phyloP scores from a whole-genome alignment of 2,888 invertebrate species.

The Ypsolopha sequella region DNA sequence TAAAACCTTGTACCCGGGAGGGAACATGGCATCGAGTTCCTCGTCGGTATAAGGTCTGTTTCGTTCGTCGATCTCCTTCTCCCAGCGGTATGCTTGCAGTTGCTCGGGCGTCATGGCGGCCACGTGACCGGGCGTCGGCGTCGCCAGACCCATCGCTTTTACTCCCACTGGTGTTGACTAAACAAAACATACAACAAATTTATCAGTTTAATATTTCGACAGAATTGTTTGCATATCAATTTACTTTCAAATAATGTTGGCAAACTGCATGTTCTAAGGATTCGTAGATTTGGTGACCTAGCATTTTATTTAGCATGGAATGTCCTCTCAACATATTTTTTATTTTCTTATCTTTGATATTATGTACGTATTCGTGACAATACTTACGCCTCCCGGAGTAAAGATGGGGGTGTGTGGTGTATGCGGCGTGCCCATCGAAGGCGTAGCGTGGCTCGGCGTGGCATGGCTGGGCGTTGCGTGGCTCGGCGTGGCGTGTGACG shows the following conservation, averaged over 20 bases:
- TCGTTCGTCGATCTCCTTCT: constrained; percentile 98
- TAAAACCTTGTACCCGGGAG: constrained; percentile 96
- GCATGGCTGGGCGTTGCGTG: constrained; percentile 81
- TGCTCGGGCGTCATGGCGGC: constrained; percentile 99
- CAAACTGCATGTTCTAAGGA: too few species aligned
- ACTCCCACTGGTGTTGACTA: constrained; percentile 87
- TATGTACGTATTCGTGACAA: background rate
- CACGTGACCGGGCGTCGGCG: constrained; percentile 96
- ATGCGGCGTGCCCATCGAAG: constrained; percentile 73
- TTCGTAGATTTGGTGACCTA: too few species aligned
- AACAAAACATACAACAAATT: constrained; percentile 2
- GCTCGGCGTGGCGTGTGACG: constrained; percentile 78
- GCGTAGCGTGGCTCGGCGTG: constrained; percentile 78
- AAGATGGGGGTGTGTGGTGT: constrained; percentile 73
- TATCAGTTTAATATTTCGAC: too few species aligned
- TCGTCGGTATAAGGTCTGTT: constrained; percentile 97
- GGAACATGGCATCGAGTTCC: constrained; percentile 97
- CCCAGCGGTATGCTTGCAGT: constrained; percentile 97
- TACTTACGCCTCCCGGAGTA: constrained; percentile 82
- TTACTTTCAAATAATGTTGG: too few species aligned
- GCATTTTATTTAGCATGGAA: too few species aligned
- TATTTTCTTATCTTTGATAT: background rate
- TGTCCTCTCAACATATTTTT: too few species aligned
- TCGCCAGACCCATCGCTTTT: constrained; percentile 99
- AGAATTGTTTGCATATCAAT: too few species aligned